phyloP scores from a whole-genome alignment of 2,113 vertebrate genomes.

The Esox niger region DNA sequence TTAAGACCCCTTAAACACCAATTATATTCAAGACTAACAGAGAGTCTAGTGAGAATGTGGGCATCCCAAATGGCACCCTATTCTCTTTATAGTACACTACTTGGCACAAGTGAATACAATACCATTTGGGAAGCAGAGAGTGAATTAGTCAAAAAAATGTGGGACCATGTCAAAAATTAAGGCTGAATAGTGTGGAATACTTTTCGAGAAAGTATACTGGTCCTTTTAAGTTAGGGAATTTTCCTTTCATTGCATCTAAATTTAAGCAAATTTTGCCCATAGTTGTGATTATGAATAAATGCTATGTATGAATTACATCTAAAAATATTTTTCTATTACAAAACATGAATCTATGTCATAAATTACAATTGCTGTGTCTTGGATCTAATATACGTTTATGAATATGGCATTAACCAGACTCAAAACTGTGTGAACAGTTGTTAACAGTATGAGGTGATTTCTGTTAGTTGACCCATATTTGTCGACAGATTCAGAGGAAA shows the following conservation, averaged over 20 bases:
- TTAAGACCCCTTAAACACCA: constrained; percentile 32
- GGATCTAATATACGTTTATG: constrained; percentile 2
- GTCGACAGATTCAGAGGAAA: background rate
- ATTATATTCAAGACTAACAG: constrained; percentile 23
- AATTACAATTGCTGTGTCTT: background rate
- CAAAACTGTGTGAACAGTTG: background rate
- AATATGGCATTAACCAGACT: background rate
- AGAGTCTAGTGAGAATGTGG: background rate
- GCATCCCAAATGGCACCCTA: no score
- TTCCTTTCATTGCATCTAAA: background rate
- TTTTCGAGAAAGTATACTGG: background rate
- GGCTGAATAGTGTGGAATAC: background rate
- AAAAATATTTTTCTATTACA: background rate
- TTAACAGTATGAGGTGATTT: background rate
- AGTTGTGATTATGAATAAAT: no score
- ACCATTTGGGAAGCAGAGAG: background rate
- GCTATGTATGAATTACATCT: no score
- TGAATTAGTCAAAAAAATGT: background rate
- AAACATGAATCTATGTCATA: background rate
- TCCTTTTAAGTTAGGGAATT: background rate
- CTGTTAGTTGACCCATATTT: constrained; percentile 3
- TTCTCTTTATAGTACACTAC: no score
- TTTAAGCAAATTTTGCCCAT: background rate
- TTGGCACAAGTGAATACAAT: no score
- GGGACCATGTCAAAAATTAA: background rate